phyloP scores from a whole-genome alignment of 2,113 vertebrate species.

The Petromus typicus region DNA sequence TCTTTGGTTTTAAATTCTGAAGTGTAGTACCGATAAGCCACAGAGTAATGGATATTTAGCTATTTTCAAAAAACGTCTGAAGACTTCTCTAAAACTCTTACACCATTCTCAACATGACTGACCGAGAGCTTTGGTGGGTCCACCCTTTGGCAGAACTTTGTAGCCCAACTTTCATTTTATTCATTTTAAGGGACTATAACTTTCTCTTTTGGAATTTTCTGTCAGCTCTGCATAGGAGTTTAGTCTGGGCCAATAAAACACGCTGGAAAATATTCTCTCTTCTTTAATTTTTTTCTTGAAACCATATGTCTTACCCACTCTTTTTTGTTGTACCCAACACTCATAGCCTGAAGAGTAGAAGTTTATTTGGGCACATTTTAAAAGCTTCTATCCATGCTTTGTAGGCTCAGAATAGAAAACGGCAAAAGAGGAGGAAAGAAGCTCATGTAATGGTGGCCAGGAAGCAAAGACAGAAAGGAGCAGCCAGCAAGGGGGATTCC shows the following conservation, averaged over 20 bases:
- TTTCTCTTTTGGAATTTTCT: not conserved
- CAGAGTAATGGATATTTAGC: not conserved
- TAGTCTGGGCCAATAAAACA: not conserved
- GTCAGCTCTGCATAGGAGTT: not conserved
- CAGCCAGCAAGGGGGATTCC: not conserved
- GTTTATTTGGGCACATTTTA: not conserved
- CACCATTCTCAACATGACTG: not conserved
- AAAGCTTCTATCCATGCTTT: not conserved
- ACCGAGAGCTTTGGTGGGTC: not conserved
- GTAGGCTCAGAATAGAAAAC: not conserved
- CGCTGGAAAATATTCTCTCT: not conserved
- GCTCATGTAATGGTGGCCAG: not conserved
- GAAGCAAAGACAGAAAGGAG: not conserved
- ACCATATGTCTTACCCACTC: not conserved
- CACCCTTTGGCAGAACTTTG: not conserved
- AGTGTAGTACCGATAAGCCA: not conserved
- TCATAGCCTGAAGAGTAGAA: not conserved
- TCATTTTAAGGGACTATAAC: not conserved
- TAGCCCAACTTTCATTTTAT: not conserved
- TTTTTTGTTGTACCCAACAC: not conserved
- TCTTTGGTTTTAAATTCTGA: constrained; percentile 36
- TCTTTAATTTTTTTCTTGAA: not conserved
- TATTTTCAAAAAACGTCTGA: not conserved
- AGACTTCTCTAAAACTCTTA: not conserved
- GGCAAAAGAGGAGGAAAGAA: not conserved